phyloP scores from a whole-genome alignment of 2,113 vertebrate genomes.

The Engystomops pustulosus region DNA sequence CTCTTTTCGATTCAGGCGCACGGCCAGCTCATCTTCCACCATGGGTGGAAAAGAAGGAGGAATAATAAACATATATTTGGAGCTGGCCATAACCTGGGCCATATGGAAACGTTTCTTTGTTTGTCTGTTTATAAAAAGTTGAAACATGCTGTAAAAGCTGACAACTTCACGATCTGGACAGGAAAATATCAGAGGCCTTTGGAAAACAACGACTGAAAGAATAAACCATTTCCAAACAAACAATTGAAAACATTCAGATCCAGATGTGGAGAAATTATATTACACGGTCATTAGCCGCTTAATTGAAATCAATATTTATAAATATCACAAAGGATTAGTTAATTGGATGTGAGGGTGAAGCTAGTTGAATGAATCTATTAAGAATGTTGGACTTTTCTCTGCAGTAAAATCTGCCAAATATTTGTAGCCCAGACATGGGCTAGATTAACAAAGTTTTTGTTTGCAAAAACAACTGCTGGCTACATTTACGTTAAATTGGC shows the following conservation, averaged over 20 bases:
- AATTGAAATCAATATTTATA: neutral
- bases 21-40: neutral
- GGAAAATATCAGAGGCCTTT: neutral
- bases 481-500: too few species aligned
- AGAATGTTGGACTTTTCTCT: neutral
- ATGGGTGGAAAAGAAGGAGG: constrained; percentile 23
- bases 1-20: neutral
- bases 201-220: constrained; percentile 29
- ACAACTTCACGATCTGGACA: constrained; percentile 37
- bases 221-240: constrained; percentile 13
- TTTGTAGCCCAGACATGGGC: neutral
- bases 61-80: constrained; percentile 53
- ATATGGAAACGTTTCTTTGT: constrained; percentile 42
- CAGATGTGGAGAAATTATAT: neutral
- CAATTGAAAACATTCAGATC: constrained; percentile 1
- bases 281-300: neutral
- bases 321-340: neutral
- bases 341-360: neutral
- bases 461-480: too few species aligned
- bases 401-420: neutral
- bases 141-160: constrained; percentile 42
- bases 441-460: too few species aligned
- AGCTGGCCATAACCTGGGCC: constrained; percentile 11
- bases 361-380: neutral
- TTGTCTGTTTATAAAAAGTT: constrained; percentile 47